Percentiles rank a stretch among this genome's conserved stretches.
Conservation (phyloP, 2,113 vertebrate genomes). For the Leptobrachium leishanense region DNA sequence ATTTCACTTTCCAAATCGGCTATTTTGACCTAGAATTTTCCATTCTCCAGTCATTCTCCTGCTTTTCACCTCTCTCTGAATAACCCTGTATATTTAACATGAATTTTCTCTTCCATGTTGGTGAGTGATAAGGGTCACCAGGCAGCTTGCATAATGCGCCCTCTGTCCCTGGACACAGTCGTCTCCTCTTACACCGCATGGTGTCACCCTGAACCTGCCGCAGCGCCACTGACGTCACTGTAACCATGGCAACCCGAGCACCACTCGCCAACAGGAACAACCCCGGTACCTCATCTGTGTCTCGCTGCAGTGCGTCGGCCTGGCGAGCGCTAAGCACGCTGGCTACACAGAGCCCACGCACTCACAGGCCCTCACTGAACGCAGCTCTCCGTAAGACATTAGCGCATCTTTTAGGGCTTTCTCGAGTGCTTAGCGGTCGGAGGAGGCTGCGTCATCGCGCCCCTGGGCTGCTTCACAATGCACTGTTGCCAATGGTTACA, state of each 20-base stretch:
- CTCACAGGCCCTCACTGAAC: too few relatives aligned
- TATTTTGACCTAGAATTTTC: too few relatives aligned
- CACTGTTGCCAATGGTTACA: constrained; percentile 1
- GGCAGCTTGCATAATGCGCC: too few relatives aligned
- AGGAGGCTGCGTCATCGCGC: constrained; percentile 14
- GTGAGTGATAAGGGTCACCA: too few relatives aligned
- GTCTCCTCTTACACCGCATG: neutral
- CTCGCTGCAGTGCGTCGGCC: neutral
- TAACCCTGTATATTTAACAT: neutral
- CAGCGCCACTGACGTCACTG: constrained; percentile 18
- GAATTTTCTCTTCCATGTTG: neutral
- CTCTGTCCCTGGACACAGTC: neutral
- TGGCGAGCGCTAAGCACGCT: neutral
- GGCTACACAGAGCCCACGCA: too few relatives aligned
- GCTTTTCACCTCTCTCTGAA: too few relatives aligned
- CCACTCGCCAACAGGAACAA: neutral
- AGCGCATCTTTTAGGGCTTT: too few relatives aligned
- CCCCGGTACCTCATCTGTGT: neutral
- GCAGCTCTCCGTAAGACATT: too few relatives aligned
- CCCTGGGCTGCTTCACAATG: neutral
- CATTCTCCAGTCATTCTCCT: too few relatives aligned
- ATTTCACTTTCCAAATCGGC: too few relatives aligned
- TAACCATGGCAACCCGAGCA: constrained; percentile 6
- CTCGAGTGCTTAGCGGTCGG: neutral
- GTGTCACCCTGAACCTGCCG: constrained; percentile 7